phyloP scores from a whole-genome alignment of 2,797 vertebrate species.

The Microchirus variegatus region DNA sequence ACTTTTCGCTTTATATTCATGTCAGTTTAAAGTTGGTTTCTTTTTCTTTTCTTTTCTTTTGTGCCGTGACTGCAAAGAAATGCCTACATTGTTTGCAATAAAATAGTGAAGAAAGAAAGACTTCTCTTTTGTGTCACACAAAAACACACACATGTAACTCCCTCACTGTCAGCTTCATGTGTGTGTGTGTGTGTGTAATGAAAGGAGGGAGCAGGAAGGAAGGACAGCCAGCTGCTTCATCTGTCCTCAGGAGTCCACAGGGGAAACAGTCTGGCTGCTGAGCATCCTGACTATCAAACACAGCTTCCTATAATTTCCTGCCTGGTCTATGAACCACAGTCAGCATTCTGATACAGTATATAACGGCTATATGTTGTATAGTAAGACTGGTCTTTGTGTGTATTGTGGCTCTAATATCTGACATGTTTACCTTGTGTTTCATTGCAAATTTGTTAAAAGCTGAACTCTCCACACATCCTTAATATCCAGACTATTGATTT shows the following conservation, averaged over 20 bases:
- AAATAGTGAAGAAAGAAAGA: constrained; percentile 5
- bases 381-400: too few species aligned
- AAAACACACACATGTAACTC: constrained; percentile 20
- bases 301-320: constrained; percentile 69
- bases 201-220: constrained; percentile 75
- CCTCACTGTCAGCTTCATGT: constrained; percentile 40
- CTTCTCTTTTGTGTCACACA: constrained; percentile 9
- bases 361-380: background rate
- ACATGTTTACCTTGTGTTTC: too few species aligned
- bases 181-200: constrained; percentile 56
- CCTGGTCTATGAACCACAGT: constrained; percentile 45
- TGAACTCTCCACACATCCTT: too few species aligned
- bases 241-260: constrained; percentile 74
- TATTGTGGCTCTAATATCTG: too few species aligned
- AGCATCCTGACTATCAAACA: constrained; percentile 73
- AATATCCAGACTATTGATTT: too few species aligned
- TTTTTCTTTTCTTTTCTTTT: background rate
- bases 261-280: constrained; percentile 69
- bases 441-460: too few species aligned
- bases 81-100: constrained; percentile 12
- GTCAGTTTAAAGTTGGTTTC: constrained; percentile 1
- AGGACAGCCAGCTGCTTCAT: constrained; percentile 76
- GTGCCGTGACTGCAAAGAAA: constrained; percentile 5
- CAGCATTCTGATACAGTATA: constrained; percentile 32
- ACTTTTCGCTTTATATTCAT: background rate